Evolutionary conservation across 2,113 vertebrate genomes (phyloP), one percentile per base, ranked within the genome.

Genomic region (Probosciger aterrimus): DNA sequence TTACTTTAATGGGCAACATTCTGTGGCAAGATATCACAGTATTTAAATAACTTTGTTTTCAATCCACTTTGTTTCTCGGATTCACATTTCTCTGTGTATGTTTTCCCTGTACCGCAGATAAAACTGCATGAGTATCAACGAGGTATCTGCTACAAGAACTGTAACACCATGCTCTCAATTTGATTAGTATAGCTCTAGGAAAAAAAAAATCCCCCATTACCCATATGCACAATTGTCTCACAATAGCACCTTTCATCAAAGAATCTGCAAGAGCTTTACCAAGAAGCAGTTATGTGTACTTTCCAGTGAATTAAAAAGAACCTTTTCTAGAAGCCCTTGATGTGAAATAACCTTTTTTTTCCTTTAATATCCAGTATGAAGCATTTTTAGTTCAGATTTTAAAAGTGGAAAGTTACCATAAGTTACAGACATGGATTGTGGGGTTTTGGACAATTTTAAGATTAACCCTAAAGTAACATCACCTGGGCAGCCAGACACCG

Each of bases 1-100:
- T 79, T 79, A 70, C 30, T 71, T 60, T 53, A 79, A 68, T 10
- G 8, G 77, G 44, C 20, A 68, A 94, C 92, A 81, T 68, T 71
- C 69, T 69, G 69, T 37, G 25, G 43, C 75, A 87, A 86, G 90
- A 94, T 93, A 93, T 57, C 47, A 31, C 0, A 49, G 74, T 33
- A 82, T 89, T 87, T 50, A 79, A 82, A 90, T 37, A 92, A 92
- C 64, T 85, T 93, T 79, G 50, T 50, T 97, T 93, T 68, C 50
- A 57, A 33, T 27, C 49, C 59, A 28, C 69, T 77, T 82, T 84
- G 76, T 86, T 63, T 64, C 70, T 75, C 20, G 11, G 23, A 43
- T 86, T 93, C 49, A 24, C n/a, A 24, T 92, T 86, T 88, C 41
- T 85, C 37, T 39, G 68, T 30, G 35, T 55, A 52, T 64, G 53